Evolutionary conservation across 2,888 invertebrate genomes (phyloP), one percentile per base, ranked within the genome.

Genomic region (Zhuqinia jingwanae): DNA sequence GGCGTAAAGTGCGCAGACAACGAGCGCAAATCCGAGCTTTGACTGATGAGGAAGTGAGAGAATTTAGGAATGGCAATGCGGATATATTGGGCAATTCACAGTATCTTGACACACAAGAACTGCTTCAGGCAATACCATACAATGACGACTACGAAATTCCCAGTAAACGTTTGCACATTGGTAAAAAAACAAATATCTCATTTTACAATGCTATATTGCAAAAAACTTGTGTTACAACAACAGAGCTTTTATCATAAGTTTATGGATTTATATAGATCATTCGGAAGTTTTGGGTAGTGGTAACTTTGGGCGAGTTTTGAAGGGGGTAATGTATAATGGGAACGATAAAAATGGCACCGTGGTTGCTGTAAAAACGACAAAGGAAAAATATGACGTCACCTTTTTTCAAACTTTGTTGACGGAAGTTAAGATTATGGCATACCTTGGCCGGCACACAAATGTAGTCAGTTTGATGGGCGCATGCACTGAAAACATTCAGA

Each of bases 391-490:
- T 60, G 82, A 84, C 27, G 42, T 81, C 3, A 13, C 47, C 11
- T 82, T 68, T 53, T 89, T 89, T 65, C 88, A 88, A 76, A 88
- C 84, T 2, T 47, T 89, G 25, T 87, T 89, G 3, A 87, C 89
- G 22, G 89, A 89, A 87, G 80, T 88, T 1, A 89, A 89, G 85
- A 89, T 89, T 30, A 89, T 89, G 89, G 86, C 84, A 2, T 53
- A 87, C 45, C 70, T 88, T 10, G 89, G 89, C 2, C 75, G 22
- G 3, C 89, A 89, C 36, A 22, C 85, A 10, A 89, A 89, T 65
- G 53, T 89, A 36, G 87, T 87, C n/a, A 79, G 75, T 45, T 53
- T 89, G 17, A 73, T 88, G 2, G 89, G 89, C n/a, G 88, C 89
- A 17, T 87, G 87, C 65, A 89, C 89, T 0, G 63, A 82, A 79